Evolutionary conservation across 2,113 vertebrate species (phyloP).

Genomic region (Scytalopus superciliaris): DNA sequence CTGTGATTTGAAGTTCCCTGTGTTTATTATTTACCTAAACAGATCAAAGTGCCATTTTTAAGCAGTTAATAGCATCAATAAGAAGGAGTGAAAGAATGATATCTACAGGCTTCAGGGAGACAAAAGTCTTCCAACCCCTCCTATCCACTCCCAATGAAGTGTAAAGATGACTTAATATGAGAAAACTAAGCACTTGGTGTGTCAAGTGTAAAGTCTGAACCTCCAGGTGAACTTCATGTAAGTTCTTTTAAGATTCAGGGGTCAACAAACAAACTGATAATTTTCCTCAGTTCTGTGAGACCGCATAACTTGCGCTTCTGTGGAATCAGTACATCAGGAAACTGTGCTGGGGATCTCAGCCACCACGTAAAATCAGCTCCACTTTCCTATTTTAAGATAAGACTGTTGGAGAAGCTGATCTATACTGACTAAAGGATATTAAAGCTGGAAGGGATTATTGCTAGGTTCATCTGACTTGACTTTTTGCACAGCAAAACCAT

Average conservation of each 20-base stretch:
- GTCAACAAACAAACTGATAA: rapidly evolving
- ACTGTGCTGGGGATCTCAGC: neutral
- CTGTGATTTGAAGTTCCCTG: neutral
- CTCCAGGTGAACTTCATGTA: neutral
- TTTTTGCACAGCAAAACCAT: neutral
- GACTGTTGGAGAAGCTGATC: neutral
- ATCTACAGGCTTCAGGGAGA: neutral
- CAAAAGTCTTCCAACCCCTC: neutral
- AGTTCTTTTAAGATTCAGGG: neutral
- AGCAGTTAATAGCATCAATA: neutral
- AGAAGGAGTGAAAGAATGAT: neutral
- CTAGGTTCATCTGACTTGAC: neutral
- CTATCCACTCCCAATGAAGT: neutral
- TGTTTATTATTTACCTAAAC: neutral
- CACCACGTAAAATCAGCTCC: neutral
- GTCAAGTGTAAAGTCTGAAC: neutral
- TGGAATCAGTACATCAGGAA: neutral
- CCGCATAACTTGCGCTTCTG: neutral
- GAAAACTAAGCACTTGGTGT: neutral
- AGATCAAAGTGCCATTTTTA: neutral
- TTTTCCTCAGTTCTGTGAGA: neutral
- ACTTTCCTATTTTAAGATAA: neutral
- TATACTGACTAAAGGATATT: neutral
- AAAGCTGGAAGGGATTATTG: neutral
- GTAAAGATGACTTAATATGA: neutral